A percentile compares a stretch with the other conserved stretches of the same genome.
Evolutionary conservation across 2,888 invertebrate species (phyloP).

Genomic region (Drosophila picticornis): DNA sequence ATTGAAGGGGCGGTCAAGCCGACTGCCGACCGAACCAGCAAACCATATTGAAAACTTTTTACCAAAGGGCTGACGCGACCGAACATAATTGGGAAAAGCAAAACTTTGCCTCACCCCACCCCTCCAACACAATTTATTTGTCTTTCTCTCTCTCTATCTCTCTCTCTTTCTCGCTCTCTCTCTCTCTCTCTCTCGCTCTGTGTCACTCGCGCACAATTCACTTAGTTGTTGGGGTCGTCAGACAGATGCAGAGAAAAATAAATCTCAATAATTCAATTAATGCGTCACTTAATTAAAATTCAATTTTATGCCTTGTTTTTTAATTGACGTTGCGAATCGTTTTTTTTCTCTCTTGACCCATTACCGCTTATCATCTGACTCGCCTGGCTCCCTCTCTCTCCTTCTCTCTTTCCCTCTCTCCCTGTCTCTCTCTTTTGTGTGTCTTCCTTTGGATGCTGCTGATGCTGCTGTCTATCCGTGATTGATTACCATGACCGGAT

Average conservation of each 20-base stretch:
- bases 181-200: neutral
- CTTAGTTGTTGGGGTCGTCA: neutral
- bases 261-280: slow-evolving; percentile 78
- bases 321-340: slow-evolving; percentile 67
- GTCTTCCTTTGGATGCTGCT: slow-evolving; percentile 2
- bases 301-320: slow-evolving; percentile 73
- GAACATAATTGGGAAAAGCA: slow-evolving; percentile 48
- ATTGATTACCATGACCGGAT: slow-evolving; percentile 56
- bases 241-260: slow-evolving; percentile 51
- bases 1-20: slow-evolving; percentile 35
- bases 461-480: slow-evolving; percentile 18
- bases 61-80: slow-evolving; percentile 29
- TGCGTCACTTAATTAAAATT: slow-evolving; percentile 78
- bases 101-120: slow-evolving; percentile 1
- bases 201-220: neutral
- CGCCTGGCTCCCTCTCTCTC: slow-evolving; percentile 7
- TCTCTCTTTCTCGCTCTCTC: neutral
- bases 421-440: neutral
- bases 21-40: slow-evolving; percentile 14
- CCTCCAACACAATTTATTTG: neutral
- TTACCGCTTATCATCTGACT: slow-evolving; percentile 7
- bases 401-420: slow-evolving; percentile 1
- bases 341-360: slow-evolving; percentile 17
- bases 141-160: neutral
- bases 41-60: slow-evolving; percentile 47